These are phyloP conservation scores for Ashinkailepas kermadecensis DNA, from an alignment of 2,888 invertebrate genomes.

Conservation along the genomic window DNA sequence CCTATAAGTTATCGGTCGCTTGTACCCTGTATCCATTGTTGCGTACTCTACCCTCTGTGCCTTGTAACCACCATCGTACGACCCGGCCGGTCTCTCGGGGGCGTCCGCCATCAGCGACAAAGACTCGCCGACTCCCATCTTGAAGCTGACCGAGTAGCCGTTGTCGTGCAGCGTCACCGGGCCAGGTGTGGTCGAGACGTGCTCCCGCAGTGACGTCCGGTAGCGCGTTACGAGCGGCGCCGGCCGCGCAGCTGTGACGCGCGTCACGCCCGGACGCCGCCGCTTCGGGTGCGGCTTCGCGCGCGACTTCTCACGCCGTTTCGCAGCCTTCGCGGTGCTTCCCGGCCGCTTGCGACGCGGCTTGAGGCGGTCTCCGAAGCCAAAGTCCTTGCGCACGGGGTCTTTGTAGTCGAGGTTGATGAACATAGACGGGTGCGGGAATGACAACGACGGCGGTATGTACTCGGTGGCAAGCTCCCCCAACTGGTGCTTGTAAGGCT, in stretches of 20 bases:
- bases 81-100: not conserved
- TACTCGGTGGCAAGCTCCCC: not conserved
- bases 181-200: not conserved
- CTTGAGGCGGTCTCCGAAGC: not conserved
- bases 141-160: conserved; percentile 2
- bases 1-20: not conserved
- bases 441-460: not conserved
- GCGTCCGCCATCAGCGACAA: not conserved
- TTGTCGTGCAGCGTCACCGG: not conserved
- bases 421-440: conserved; percentile 9
- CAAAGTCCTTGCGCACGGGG: conserved; percentile 1
- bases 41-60: not conserved
- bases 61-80: not conserved
- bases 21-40: not conserved
- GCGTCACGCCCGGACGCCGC: not conserved
- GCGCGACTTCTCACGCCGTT: not conserved
- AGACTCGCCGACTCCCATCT: not conserved
- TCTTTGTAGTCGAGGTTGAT: conserved; percentile 7
- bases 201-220: not conserved
- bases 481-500: too few species aligned
- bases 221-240: not conserved
- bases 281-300: not conserved
- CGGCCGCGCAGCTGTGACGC: not conserved
- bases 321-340: not conserved
- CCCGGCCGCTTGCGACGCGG: not conserved